A percentile compares a stretch with the other conserved stretches of the same genome.
Evolutionary conservation across 2,888 invertebrate genomes (phyloP).

Genomic region (Stenodera caucasica): DNA sequence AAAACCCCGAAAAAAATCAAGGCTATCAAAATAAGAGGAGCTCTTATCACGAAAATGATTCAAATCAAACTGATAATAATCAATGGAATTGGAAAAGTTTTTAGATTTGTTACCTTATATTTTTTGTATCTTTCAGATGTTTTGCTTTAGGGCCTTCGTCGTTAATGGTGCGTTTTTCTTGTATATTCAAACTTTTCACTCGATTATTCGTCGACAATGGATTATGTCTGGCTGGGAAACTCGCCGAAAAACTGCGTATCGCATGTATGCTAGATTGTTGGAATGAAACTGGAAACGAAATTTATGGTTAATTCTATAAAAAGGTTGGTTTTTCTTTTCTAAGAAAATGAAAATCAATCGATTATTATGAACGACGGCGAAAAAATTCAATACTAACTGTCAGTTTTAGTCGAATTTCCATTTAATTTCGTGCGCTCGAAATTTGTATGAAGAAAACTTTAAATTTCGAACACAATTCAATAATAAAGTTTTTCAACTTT

Average conservation of each 20-base stretch:
- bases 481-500: background rate
- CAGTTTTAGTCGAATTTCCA: too few relatives aligned
- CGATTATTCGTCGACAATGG: constrained; percentile 29
- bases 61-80: too few relatives aligned
- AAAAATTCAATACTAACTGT: too few relatives aligned
- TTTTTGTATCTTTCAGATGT: constrained; percentile 8
- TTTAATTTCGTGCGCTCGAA: too few relatives aligned
- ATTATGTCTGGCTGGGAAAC: constrained; percentile 52
- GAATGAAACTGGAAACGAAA: constrained; percentile 50
- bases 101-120: too few relatives aligned
- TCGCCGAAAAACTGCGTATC: constrained; percentile 55
- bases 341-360: background rate
- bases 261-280: constrained; percentile 56
- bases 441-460: background rate
- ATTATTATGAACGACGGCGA: too few relatives aligned
- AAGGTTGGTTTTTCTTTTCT: background rate
- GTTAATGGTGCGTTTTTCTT: constrained; percentile 46
- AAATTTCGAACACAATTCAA: constrained; percentile 8
- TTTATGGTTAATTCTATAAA: background rate
- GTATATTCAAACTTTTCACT: constrained; percentile 31
- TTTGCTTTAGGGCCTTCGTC: constrained; percentile 49
- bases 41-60: background rate
- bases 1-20: background rate
- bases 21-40: background rate
- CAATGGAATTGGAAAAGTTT: too few relatives aligned